Conservation (phyloP, 2,888 invertebrate species). For the Zygogramma bicolorata region DNA sequence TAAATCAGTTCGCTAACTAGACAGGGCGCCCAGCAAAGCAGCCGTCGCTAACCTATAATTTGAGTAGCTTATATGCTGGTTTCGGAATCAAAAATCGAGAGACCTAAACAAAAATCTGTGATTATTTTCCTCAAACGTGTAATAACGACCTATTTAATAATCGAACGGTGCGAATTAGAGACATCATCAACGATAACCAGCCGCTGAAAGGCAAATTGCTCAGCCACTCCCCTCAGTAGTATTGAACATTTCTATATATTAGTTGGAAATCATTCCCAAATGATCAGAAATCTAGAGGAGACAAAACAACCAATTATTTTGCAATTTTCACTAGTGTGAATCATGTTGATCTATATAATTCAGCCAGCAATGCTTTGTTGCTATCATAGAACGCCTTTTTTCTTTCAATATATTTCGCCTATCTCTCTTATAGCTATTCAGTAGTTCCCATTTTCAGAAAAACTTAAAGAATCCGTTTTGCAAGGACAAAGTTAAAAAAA, state of each 20-base stretch:
- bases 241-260: conserved; percentile 12
- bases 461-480: no score
- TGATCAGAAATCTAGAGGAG: conserved; percentile 19
- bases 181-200: conserved; percentile 40
- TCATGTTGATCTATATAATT: neutral
- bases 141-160: conserved; percentile 38
- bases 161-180: conserved; percentile 45
- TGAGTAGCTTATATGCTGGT: conserved; percentile 41
- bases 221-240: conserved; percentile 26
- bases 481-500: no score
- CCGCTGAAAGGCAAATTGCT: conserved; percentile 38
- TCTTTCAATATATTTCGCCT: no score
- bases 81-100: conserved; percentile 33
- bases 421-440: no score
- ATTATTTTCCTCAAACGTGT: conserved; percentile 41
- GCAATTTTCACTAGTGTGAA: conserved; percentile 6
- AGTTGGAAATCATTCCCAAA: conserved; percentile 23
- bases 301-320: conserved; percentile 16
- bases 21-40: conserved; percentile 66
- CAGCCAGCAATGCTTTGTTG: neutral
- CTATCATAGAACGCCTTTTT: no score
- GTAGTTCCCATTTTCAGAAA: no score
- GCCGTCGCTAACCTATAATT: conserved; percentile 63
- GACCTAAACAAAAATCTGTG: conserved; percentile 38
- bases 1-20: conserved; percentile 65